Evolutionary conservation across 2,113 vertebrate genomes (phyloP), one percentile per base, ranked within the genome.

Genomic region (Trogon melanurus): DNA sequence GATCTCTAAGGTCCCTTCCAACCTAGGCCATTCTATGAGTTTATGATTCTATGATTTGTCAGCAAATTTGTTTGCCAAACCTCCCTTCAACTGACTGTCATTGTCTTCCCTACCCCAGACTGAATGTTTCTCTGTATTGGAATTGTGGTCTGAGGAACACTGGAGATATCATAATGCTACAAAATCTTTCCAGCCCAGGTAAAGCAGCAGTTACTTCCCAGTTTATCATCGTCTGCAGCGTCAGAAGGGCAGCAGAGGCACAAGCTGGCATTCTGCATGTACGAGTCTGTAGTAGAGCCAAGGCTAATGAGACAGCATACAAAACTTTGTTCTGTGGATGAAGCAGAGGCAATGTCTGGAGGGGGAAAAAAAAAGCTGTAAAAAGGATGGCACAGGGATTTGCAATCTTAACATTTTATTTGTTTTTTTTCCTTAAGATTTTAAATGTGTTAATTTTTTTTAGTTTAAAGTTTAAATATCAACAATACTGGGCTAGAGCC

Each of bases 1-100:
- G 36, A 36, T 36, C 36, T 36, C 36, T 36, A 36, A 36, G 36
- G 36, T 36, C 36, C 36, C 36, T 36, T 36, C 36, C 36, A 36
- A 9, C 36, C 36, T 36, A 9, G 36, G 36, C 36, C 36, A 36
- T 36, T 36, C 36, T 36, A 36, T 36, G 36, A 36, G 7, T 36
- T 9, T 36, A 36, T 36, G 36, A 36, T 36, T 36, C 36, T 36
- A 36, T 36, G 36, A 51, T 91, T 92, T 69, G 50, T 86, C 61
- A 91, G 78, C 32, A 81, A 65, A 71, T 87, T 50, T 36, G 66
- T 85, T 88, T 89, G 62, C 90, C 90, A 87, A 87, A 85, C 79
- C 74, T 88, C 41, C 30, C 88, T 94, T 91, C 74, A 75, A 79
- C 64, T 82, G 48, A 32, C 57, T 75, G 38, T 82, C 57, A 45